Conservation (phyloP, 1,140 invertebrate genomes). For the Paracyclopina nana region DNA sequence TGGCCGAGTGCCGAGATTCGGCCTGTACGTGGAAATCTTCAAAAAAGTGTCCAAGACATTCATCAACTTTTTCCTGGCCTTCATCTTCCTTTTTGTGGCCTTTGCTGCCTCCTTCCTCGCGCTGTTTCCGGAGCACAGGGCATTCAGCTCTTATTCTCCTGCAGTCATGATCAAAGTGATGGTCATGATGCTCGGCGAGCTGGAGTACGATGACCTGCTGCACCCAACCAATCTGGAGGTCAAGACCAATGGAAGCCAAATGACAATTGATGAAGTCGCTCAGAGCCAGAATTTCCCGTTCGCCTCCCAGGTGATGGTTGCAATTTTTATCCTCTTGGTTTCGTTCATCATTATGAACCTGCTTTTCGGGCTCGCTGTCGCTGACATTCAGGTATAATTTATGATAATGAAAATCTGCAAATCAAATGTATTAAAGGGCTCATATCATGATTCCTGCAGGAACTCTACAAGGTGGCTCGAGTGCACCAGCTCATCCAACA, state of each 20-base stretch:
- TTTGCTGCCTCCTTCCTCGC: slow-evolving; percentile 61
- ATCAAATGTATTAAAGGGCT: too few species aligned
- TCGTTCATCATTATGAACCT: slow-evolving; percentile 67
- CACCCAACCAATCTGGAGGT: neutral
- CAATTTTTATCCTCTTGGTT: slow-evolving; percentile 53
- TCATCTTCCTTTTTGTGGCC: slow-evolving; percentile 51
- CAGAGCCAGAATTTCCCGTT: slow-evolving; percentile 34
- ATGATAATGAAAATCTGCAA: too few species aligned
- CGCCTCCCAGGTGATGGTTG: slow-evolving; percentile 50
- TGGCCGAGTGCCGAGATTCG: slow-evolving; percentile 58
- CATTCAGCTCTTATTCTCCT: slow-evolving; percentile 40
- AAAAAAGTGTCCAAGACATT: slow-evolving; percentile 40
- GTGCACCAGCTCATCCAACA: slow-evolving; percentile 14
- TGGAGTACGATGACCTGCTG: slow-evolving; percentile 57
- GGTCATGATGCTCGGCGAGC: slow-evolving; percentile 69
- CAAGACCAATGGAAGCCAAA: neutral
- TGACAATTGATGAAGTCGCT: slow-evolving; percentile 26
- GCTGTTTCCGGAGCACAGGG: slow-evolving; percentile 47
- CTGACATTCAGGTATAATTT: slow-evolving; percentile 42
- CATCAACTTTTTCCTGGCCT: slow-evolving; percentile 50
- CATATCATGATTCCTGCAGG: neutral
- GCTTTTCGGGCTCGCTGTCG: slow-evolving; percentile 55
- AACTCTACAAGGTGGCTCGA: slow-evolving; percentile 7
- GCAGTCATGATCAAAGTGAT: slow-evolving; percentile 55
- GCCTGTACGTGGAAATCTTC: slow-evolving; percentile 48